phyloP scores from a whole-genome alignment of 2,113 vertebrate genomes.

The Excalfactoria chinensis region DNA sequence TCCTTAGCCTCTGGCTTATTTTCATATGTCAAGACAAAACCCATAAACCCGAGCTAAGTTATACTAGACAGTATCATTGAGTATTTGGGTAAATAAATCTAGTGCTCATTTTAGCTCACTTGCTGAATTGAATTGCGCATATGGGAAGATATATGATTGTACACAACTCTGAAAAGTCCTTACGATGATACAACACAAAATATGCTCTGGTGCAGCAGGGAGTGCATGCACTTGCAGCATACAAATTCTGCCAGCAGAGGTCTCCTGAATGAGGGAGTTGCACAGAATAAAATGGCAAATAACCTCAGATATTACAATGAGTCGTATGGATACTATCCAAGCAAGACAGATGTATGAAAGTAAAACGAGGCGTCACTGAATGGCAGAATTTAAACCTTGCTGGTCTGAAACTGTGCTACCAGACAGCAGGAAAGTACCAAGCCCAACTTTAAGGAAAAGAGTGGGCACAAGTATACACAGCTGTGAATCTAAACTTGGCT shows the following conservation, averaged over 20 bases:
- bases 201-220: accelerated
- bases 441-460: not conserved
- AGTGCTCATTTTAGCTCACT: not conserved
- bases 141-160: not conserved
- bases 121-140: not conserved
- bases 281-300: not conserved
- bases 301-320: accelerated
- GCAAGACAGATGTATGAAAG: not conserved
- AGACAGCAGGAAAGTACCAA: not conserved
- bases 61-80: not conserved
- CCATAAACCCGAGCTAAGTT: not conserved
- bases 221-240: not conserved
- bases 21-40: not conserved
- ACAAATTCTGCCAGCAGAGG: not conserved
- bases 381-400: not conserved
- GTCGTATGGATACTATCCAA: not conserved
- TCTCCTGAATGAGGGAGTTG: not conserved
- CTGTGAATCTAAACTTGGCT: not conserved
- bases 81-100: not conserved
- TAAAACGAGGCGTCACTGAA: not conserved
- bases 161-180: not conserved
- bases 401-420: not conserved
- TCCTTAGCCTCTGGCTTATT: not conserved
- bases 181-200: not conserved
- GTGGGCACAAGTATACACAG: not conserved